Base-by-base conservation (phyloP, 2,113 vertebrate genomes). In the Phodopus roborovskii region DNA sequence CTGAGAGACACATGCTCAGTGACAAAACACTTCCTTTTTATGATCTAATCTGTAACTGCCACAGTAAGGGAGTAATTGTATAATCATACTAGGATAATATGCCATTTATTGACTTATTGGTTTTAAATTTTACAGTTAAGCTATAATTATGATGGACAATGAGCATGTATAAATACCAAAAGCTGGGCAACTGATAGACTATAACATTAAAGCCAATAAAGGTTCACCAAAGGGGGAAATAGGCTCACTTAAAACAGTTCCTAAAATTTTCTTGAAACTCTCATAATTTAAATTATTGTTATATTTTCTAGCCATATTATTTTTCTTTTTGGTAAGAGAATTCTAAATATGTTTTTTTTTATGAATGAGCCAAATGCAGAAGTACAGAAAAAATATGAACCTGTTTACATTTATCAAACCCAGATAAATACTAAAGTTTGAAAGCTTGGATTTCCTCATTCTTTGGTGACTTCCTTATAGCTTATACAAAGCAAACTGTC, bases 111-210 rank as follows among this genome's bases (percentile, higher is more conserved):
- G 26, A 3, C 17, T 88, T 82, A 33, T 15, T 83, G 9, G 5
- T 53, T 90, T 92, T 87, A n/a, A 92, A 48, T 84, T 92, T 81
- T 60, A 84, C 5, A 86, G 77, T 88, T 73, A 89, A 88, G 83
- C 33, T 58, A 26, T n/a, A 81, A 95, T 48, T 91, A 78, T 10
- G 0, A 22, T 56, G 91, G 48, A 48, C 36, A 87, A 95, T 74
- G 53, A 85, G 1, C 3, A 81, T 5, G 3, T 22, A 36, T 74
- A 22, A 92, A 81, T 82, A 13, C 53, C 66, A 94, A 94, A 81
- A 30, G 60, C 45, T 56, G 1, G 42, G n/a, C 1, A 81, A 8
- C n/a, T 68, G 60, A 87, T 9, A 77, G 74, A 87, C 68, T 30
- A 92, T 33, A 78, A 12, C 53, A 94, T 30, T 50, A 92, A 92